Conservation (phyloP, 2,113 vertebrate species). For the Sinocyclocheilus rhinocerous region DNA sequence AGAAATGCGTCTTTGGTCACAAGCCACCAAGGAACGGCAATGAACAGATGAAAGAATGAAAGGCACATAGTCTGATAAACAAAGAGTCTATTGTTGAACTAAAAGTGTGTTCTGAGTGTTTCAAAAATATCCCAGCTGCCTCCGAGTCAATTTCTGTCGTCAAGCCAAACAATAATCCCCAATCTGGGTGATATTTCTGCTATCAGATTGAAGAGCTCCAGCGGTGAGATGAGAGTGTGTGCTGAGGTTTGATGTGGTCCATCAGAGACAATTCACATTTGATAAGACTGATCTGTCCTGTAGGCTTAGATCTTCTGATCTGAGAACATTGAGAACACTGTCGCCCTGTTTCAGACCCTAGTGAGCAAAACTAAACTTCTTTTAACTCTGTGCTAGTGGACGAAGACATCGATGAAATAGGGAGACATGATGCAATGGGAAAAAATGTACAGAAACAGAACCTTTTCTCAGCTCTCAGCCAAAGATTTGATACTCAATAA, state of each 20-base stretch:
- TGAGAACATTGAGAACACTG: background rate
- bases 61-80: background rate
- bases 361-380: background rate
- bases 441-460: background rate
- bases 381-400: background rate
- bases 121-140: background rate
- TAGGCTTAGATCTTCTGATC: constrained; percentile 19
- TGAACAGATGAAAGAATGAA: constrained; percentile 4
- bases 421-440: background rate
- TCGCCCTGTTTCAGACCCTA: background rate
- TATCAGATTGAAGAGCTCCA: constrained; percentile 6
- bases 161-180: constrained; percentile 14
- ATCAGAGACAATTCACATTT: background rate
- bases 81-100: constrained; percentile 8
- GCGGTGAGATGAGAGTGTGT: background rate
- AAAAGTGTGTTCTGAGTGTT: background rate
- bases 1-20: constrained; percentile 13
- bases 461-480: background rate
- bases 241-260: constrained; percentile 19
- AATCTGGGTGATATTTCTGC: constrained; percentile 14
- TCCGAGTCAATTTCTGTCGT: constrained; percentile 3
- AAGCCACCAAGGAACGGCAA: constrained; percentile 14
- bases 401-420: background rate
- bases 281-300: constrained; percentile 14
- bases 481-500: background rate